These are phyloP conservation scores for Apteryx owenii DNA, from an alignment of 2,113 vertebrate genomes.

Conservation along the genomic window DNA sequence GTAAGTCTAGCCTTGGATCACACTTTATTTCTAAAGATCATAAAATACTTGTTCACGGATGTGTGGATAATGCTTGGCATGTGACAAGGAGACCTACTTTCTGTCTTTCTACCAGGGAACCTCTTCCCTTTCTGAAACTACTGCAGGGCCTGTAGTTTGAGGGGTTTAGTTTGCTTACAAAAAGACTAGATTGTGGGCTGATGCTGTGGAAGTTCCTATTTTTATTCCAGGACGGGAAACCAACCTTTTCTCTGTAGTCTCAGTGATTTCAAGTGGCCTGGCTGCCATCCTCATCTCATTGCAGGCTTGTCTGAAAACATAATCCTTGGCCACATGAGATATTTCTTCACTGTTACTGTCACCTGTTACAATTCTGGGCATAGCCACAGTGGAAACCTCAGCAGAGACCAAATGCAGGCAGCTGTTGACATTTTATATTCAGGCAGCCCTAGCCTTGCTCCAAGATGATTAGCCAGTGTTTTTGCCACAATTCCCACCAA, in stretches of 20 bases:
- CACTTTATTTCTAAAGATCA: not conserved
- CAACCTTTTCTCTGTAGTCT: not conserved
- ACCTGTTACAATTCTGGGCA: not conserved
- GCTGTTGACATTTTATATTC: not conserved
- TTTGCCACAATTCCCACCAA: not conserved
- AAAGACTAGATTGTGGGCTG: not conserved
- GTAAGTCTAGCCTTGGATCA: not conserved
- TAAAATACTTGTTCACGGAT: not conserved
- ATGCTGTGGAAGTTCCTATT: not conserved
- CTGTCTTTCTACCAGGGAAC: not conserved
- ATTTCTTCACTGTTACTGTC: not conserved
- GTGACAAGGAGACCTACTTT: not conserved
- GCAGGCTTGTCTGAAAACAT: not conserved
- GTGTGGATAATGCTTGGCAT: not conserved
- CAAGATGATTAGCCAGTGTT: not conserved
- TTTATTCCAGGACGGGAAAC: not conserved
- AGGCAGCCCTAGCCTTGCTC: rapidly evolving
- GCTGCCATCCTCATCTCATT: not conserved
- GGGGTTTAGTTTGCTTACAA: not conserved
- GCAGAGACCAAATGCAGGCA: not conserved
- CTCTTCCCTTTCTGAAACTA: not conserved
- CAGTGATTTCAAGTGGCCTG: not conserved
- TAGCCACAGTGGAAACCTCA: not conserved
- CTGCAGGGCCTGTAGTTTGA: not conserved
- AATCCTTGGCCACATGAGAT: not conserved